Conservation (phyloP, 2,888 invertebrate genomes). For the Drosophila atroscutellata region DNA sequence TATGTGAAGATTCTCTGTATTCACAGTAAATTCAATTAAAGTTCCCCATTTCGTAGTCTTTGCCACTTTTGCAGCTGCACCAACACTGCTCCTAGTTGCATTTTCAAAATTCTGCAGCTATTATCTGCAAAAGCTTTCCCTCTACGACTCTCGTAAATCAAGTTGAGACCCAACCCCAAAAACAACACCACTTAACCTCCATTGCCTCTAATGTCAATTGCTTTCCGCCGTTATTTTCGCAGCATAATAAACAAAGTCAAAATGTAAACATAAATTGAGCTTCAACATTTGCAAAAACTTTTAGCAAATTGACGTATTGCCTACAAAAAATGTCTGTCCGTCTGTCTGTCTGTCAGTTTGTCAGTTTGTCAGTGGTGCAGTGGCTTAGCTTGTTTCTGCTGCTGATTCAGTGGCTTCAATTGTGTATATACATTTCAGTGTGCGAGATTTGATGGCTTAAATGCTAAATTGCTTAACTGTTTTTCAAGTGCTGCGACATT, state of each 20-base stretch:
- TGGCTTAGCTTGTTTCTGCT: slow-evolving; percentile 18
- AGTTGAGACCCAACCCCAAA: slow-evolving; percentile 33
- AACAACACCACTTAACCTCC: slow-evolving; percentile 54
- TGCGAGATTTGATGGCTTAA: slow-evolving; percentile 48
- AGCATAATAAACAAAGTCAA: slow-evolving; percentile 43
- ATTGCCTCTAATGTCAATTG: slow-evolving; percentile 37
- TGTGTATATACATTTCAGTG: slow-evolving; percentile 13
- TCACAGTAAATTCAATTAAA: not conserved
- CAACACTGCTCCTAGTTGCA: not conserved
- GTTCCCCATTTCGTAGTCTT: not conserved
- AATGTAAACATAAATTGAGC: slow-evolving; percentile 69
- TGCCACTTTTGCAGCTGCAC: not conserved
- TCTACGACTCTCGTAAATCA: slow-evolving; percentile 29
- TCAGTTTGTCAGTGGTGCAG: slow-evolving; percentile 9
- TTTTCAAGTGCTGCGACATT: slow-evolving; percentile 69
- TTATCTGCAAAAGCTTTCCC: slow-evolving; percentile 8
- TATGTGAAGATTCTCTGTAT: not conserved
- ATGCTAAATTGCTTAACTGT: slow-evolving; percentile 60
- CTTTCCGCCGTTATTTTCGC: slow-evolving; percentile 19
- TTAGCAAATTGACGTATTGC: slow-evolving; percentile 75
- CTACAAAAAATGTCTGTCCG: slow-evolving; percentile 8
- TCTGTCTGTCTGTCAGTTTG: slow-evolving; percentile 15
- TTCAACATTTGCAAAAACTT: slow-evolving; percentile 66
- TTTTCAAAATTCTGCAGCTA: not conserved
- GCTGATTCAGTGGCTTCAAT: slow-evolving; percentile 41